Conservation (phyloP, 2,888 invertebrate species). For the Erpobdella octoculata region DNA sequence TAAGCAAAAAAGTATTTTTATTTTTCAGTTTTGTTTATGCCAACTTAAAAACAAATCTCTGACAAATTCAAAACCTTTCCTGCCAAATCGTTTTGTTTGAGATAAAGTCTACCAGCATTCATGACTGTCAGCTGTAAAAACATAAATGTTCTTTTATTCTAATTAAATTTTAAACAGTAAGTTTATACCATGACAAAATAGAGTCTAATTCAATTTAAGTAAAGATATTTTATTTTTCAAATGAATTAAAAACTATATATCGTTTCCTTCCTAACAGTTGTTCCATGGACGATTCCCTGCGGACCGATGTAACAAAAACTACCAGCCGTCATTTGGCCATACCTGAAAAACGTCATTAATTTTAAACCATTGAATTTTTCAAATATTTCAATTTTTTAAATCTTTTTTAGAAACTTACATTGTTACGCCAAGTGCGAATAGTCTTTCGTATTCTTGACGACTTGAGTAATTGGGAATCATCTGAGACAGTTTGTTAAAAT, state of each 20-base stretch:
- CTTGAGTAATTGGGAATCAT: constrained; percentile 60
- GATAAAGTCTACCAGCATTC: constrained; percentile 59
- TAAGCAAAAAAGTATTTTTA: not conserved
- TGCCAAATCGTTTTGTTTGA: constrained; percentile 53
- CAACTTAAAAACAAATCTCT: not conserved
- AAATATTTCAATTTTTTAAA: too few relatives aligned
- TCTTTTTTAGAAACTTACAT: too few relatives aligned
- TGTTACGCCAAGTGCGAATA: constrained; percentile 60
- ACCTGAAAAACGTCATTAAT: constrained; percentile 45
- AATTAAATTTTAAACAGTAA: not conserved
- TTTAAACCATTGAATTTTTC: not conserved
- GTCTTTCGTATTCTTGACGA: constrained; percentile 56
- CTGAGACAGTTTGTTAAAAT: constrained; percentile 41
- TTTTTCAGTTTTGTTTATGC: not conserved
- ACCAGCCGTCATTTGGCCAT: constrained; percentile 63
- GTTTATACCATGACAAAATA: not conserved
- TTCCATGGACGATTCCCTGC: constrained; percentile 63
- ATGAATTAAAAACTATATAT: not conserved
- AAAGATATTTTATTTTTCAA: not conserved
- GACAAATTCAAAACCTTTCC: constrained; percentile 53
- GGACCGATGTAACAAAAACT: constrained; percentile 62
- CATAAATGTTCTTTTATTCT: too few relatives aligned
- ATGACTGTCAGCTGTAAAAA: constrained; percentile 57
- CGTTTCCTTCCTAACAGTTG: constrained; percentile 57
- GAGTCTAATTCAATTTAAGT: not conserved